Percentiles rank a stretch among this genome's conserved stretches.
Evolutionary conservation across 2,113 vertebrate species (phyloP).

Genomic region (Ctenomys sociabilis): DNA sequence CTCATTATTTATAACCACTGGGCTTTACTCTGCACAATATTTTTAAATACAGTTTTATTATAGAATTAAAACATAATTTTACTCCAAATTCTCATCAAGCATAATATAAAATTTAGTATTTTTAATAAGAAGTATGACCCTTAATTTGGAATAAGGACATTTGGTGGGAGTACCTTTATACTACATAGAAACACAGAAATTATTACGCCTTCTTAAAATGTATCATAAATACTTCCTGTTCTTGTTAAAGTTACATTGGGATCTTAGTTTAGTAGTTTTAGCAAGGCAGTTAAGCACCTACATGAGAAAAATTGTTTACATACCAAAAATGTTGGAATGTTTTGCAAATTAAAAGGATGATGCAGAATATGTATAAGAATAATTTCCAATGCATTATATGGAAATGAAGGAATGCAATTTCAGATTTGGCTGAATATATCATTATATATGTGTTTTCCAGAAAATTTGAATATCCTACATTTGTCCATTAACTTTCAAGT

Average conservation of each 20-base stretch:
- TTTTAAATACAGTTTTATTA: background rate
- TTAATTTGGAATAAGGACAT: background rate
- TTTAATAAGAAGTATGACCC: background rate
- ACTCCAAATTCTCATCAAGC: background rate
- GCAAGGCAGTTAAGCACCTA: background rate
- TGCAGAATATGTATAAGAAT: background rate
- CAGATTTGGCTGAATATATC: background rate
- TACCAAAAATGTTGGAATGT: background rate
- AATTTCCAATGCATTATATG: background rate
- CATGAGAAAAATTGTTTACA: background rate
- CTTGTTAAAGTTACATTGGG: background rate
- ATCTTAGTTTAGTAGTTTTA: background rate
- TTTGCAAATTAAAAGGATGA: background rate
- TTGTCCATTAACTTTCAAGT: background rate
- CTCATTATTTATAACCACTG: background rate
- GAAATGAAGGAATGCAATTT: background rate
- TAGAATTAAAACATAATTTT: constrained; percentile 27
- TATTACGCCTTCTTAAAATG: background rate
- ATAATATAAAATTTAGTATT: background rate
- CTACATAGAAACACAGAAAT: background rate
- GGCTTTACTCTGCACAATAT: background rate
- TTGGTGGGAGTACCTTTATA: background rate
- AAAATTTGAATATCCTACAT: background rate
- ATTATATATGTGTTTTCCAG: background rate
- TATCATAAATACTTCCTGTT: background rate